These are phyloP conservation scores for Platyscapa corneri DNA, from an alignment of 1,140 invertebrate genomes.

Conservation along the genomic window DNA sequence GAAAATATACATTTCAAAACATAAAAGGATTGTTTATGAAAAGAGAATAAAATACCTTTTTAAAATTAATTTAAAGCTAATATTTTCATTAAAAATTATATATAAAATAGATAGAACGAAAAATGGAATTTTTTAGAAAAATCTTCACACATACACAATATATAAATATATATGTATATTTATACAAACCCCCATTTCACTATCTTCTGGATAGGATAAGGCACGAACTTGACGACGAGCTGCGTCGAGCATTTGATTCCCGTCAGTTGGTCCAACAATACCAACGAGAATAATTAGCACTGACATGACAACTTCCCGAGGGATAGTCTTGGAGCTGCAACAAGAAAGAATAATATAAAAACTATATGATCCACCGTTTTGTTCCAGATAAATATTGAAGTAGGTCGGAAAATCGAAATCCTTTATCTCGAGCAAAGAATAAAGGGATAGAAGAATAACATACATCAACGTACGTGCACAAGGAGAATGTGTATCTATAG, in stretches of 20 bases:
- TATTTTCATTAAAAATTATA: too few relatives aligned
- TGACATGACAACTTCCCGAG: not conserved
- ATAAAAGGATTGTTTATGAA: too few relatives aligned
- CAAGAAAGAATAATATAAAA: constrained; percentile 27
- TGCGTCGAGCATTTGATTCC: not conserved
- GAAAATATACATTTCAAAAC: too few relatives aligned
- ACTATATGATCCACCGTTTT: too few relatives aligned
- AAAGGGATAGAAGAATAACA: too few relatives aligned
- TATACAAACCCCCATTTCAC: constrained; percentile 61
- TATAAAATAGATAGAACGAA: too few relatives aligned
- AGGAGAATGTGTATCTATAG: too few relatives aligned
- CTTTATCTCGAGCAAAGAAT: too few relatives aligned
- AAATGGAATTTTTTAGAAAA: too few relatives aligned
- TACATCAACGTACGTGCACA: too few relatives aligned
- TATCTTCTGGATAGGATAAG: constrained; percentile 64
- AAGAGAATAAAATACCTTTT: too few relatives aligned
- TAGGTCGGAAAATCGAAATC: constrained; percentile 32
- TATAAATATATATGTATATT: not conserved
- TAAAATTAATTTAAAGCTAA: too few relatives aligned
- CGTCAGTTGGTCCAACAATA: not conserved
- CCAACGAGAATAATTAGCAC: constrained; percentile 5
- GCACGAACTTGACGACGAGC: constrained; percentile 57
- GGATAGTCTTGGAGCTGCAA: not conserved
- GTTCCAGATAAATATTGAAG: constrained; percentile 14
- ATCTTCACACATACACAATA: not conserved